A percentile compares a stretch with the other conserved stretches of the same genome.
phyloP scores from a whole-genome alignment of 2,113 vertebrate genomes.

The Morone saxatilis region DNA sequence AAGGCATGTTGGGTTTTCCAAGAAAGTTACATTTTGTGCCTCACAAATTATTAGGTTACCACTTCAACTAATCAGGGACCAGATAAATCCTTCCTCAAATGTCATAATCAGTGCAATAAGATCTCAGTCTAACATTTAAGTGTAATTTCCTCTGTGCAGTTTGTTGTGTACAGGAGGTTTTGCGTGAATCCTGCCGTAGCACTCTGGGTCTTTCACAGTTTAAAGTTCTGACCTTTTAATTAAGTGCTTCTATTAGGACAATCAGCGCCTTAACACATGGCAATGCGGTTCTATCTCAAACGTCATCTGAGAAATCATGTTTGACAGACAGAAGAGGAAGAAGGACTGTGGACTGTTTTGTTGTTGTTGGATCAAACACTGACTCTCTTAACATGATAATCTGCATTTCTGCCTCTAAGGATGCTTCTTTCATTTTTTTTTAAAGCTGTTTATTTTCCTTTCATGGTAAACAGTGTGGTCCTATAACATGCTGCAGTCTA shows the following conservation, averaged over 20 bases:
- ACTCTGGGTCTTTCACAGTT: not conserved
- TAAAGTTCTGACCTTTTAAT: conserved; percentile 30
- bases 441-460: conserved; percentile 34
- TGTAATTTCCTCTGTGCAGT: not conserved
- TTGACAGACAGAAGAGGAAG: conserved; percentile 7
- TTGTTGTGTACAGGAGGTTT: conserved; percentile 19
- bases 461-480: conserved; percentile 15
- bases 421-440: not conserved
- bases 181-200: not conserved
- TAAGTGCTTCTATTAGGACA: conserved; percentile 17
- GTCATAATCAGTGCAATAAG: conserved; percentile 13
- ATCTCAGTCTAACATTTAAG: conserved; percentile 19
- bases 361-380: conserved; percentile 11
- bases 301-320: conserved; percentile 20
- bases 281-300: not conserved
- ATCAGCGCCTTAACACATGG: conserved; percentile 5
- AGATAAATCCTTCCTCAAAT: not conserved
- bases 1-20: too few relatives aligned
- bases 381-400: conserved; percentile 20
- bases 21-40: too few relatives aligned
- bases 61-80: not conserved
- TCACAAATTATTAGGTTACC: not conserved
- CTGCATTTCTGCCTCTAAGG: conserved; percentile 31
- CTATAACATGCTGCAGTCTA: conserved; percentile 37
- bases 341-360: conserved; percentile 5